These are phyloP conservation scores for Gymnothorax javanicus DNA, from an alignment of 2,797 vertebrate species.

Conservation along the genomic window DNA sequence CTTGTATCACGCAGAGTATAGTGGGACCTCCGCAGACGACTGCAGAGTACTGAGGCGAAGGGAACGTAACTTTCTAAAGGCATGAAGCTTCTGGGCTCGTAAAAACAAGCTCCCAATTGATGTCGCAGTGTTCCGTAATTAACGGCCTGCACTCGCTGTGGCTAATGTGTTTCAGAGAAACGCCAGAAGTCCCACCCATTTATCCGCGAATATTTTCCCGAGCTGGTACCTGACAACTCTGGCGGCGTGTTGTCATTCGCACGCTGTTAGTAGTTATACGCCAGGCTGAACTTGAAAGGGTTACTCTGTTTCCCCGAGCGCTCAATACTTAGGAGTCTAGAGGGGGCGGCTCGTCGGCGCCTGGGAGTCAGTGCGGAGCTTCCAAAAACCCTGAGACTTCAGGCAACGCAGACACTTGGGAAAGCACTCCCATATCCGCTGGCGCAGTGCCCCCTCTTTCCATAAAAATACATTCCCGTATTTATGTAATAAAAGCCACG, in stretches of 20 bases:
- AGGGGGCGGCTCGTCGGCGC: conserved; percentile 84
- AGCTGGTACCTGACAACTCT: conserved; percentile 30
- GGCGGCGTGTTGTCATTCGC: conserved; percentile 76
- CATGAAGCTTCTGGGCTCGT: conserved; percentile 11
- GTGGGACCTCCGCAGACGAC: neutral
- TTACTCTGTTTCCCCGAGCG: conserved; percentile 82
- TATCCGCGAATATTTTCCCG: neutral
- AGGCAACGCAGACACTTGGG: conserved; percentile 79
- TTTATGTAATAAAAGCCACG: conserved; percentile 74
- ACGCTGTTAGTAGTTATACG: conserved; percentile 75
- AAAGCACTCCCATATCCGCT: conserved; percentile 61
- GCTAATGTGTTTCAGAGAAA: neutral
- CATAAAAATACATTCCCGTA: conserved; percentile 63
- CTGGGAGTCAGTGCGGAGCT: conserved; percentile 80
- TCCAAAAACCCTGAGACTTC: conserved; percentile 79
- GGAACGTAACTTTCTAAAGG: neutral
- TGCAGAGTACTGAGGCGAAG: neutral
- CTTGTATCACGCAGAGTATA: neutral
- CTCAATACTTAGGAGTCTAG: conserved; percentile 81
- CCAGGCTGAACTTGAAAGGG: conserved; percentile 80
- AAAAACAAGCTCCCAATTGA: neutral
- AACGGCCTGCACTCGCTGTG: neutral
- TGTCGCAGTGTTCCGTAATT: neutral
- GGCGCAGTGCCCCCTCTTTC: conserved; percentile 62
- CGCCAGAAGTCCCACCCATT: neutral